Evolutionary conservation across 2,797 vertebrate species (phyloP), one percentile per base, ranked within the genome.

Genomic region (Clarias fuscus): DNA sequence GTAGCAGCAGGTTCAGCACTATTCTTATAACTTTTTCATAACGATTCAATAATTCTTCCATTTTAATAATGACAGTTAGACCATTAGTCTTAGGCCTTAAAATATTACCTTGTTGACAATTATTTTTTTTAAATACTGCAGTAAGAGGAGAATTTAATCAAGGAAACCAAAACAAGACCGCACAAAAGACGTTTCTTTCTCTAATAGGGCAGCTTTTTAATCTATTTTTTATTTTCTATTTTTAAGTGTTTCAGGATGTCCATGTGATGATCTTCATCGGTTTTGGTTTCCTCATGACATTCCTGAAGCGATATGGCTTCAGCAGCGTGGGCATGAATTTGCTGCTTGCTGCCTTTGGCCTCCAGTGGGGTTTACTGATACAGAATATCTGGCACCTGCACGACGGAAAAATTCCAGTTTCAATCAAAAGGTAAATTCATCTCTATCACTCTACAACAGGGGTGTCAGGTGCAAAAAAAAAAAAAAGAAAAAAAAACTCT

Each of bases 221-320:
- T 37, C 10, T 37, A 10, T 11, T 37, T 18, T 11, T 61, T 33
- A 18, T 48, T 67, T 48, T 81, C 14, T 67, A 48, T 27, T 3
- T 59, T 92, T 17, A 92, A 99, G 98, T 96, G 91, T 99, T 99
- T 92, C 98, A 98, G 95, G 97, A 99, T 88, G 96, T 98, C 67
- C 98, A 99, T 0, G 96, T 99, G 87, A 99, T 99, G 98, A 97
- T 99, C 94, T 99, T 99, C 92, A 93, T 98, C 65, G 98, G 98
- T 13, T 98, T 99, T 84, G 98, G 98, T 37, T 99, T 99, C 93
- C 93, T 99, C 88, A 99, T 99, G 98, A 99, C 98, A 61, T 99
- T 99, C 92, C 92, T 99, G 92, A 98, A 98, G 94, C 95, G 95
- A 91, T 99, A 99, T 14, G 96, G 98, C 37, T 99, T 99, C 94